phyloP scores from a whole-genome alignment of 2,888 invertebrate genomes.

The Argynnis bischoffii region DNA sequence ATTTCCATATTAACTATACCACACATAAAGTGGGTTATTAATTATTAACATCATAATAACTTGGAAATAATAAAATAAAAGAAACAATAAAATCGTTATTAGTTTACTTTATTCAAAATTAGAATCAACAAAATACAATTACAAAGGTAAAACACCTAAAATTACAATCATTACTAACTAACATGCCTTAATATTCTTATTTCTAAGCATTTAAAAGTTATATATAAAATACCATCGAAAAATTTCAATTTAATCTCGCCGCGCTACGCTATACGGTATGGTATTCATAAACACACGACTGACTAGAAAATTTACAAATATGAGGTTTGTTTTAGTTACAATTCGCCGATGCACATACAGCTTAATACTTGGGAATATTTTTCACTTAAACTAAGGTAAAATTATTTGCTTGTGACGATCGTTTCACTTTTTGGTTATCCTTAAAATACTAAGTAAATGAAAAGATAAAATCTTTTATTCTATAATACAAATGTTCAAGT shows the following conservation, averaged over 20 bases:
- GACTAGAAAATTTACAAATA: constrained; percentile 27
- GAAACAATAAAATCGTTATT: neutral
- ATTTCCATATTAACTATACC: too few relatives aligned
- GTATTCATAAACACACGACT: constrained; percentile 11
- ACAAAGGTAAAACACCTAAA: constrained; percentile 12
- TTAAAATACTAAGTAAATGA: too few relatives aligned
- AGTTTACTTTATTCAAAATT: constrained; percentile 16
- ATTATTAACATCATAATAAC: too few relatives aligned
- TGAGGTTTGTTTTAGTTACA: neutral
- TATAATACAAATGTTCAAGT: too few relatives aligned
- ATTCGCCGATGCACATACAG: neutral
- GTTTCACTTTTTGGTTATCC: too few relatives aligned
- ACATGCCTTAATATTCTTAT: constrained; percentile 12
- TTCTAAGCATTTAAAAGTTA: constrained; percentile 14
- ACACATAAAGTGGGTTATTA: too few relatives aligned
- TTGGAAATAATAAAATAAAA: neutral
- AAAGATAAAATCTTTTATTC: too few relatives aligned
- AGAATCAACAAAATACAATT: constrained; percentile 16
- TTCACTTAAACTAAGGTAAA: too few relatives aligned
- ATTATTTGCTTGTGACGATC: too few relatives aligned
- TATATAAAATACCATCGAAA: constrained; percentile 9
- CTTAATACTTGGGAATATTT: too few relatives aligned
- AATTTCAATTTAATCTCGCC: constrained; percentile 8
- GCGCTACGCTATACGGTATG: neutral
- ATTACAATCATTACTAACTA: constrained; percentile 11